These are phyloP conservation scores for Meta bourneti DNA, from an alignment of 2,888 invertebrate genomes.

Conservation along the genomic window DNA sequence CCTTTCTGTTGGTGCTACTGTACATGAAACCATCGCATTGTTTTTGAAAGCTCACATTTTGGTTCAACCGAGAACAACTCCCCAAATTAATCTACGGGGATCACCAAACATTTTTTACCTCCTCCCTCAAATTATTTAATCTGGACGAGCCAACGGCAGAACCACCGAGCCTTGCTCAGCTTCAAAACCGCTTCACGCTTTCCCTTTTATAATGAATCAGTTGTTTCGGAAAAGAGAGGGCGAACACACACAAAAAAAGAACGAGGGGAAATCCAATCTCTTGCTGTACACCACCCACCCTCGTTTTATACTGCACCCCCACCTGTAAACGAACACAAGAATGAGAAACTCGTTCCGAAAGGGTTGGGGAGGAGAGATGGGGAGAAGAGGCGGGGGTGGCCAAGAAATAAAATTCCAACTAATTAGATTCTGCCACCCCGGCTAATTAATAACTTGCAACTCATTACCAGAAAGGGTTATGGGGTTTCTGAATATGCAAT, in stretches of 20 bases:
- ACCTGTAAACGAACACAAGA: conserved; percentile 6
- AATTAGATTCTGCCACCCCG: conserved; percentile 74
- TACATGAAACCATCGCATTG: not conserved
- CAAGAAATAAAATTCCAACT: conserved; percentile 75
- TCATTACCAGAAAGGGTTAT: conserved; percentile 75
- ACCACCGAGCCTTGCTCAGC: conserved; percentile 8
- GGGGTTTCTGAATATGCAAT: conserved; percentile 31
- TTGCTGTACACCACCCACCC: conserved; percentile 37
- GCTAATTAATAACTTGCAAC: conserved; percentile 74
- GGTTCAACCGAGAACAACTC: no score
- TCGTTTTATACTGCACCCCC: conserved; percentile 15
- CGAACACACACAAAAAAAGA: not conserved
- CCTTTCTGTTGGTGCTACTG: not conserved
- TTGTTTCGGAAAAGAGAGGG: conserved; percentile 42
- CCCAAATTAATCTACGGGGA: not conserved
- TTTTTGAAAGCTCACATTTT: not conserved
- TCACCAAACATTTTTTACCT: no score
- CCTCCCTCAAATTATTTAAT: not conserved
- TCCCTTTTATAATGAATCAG: conserved; percentile 54
- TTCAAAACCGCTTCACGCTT: conserved; percentile 19
- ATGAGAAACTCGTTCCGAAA: not conserved
- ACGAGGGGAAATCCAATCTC: conserved; percentile 62
- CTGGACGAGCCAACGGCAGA: conserved; percentile 8
- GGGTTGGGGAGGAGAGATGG: conserved; percentile 9
- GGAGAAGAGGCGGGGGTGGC: not conserved